These are phyloP conservation scores for Propithecus perrieri DNA, from an alignment of 2,797 vertebrate species.

Conservation along the genomic window DNA sequence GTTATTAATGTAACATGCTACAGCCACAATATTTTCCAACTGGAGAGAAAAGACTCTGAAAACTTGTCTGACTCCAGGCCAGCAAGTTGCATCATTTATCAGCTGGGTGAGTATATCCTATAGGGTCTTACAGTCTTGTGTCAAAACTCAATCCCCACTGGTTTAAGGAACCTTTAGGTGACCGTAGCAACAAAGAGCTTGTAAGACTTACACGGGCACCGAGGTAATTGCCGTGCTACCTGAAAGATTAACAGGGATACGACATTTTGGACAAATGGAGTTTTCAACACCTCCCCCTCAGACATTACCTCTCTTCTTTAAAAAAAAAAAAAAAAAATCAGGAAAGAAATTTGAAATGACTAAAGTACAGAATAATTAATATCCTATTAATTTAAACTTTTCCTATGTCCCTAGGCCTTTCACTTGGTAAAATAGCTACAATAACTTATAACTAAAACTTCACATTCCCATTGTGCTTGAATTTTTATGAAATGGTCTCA, in stretches of 20 bases:
- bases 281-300: not conserved
- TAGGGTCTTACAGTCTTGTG: not conserved
- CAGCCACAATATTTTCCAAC: not conserved
- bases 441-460: slow-evolving; percentile 20
- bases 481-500: slow-evolving; percentile 4
- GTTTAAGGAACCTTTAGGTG: not conserved
- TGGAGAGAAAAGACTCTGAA: not conserved
- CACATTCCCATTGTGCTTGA: not conserved
- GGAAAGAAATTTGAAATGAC: not conserved
- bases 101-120: not conserved
- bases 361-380: not conserved
- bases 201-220: not conserved
- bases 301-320: not conserved
- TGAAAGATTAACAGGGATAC: not conserved
- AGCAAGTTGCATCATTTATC: not conserved
- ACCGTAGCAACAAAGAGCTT: not conserved
- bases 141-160: not conserved
- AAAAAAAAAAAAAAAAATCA: not conserved
- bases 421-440: not conserved
- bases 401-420: not conserved
- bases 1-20: not conserved
- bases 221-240: not conserved
- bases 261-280: not conserved
- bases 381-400: slow-evolving; percentile 27
- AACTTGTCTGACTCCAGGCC: not conserved